A percentile compares a stretch with the other conserved stretches of the same genome.
Conservation (phyloP, 2,113 vertebrate genomes). For the Calyptommatus sinebrachiatus region DNA sequence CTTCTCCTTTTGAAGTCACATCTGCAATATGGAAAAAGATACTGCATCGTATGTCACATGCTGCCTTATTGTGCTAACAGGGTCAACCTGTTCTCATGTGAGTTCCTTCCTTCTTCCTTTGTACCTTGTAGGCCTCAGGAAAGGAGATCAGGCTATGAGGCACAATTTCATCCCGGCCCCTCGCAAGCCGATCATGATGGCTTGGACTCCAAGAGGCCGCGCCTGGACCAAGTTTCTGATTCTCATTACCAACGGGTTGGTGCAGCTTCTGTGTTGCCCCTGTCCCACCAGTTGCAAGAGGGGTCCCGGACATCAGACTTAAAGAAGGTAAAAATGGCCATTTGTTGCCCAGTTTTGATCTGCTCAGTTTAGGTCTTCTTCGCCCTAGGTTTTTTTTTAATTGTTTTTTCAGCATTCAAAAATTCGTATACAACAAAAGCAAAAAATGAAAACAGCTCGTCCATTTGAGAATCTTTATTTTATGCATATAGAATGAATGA, state of each 20-base stretch:
- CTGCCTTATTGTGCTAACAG: no score
- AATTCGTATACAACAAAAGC: no score
- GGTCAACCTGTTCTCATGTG: neutral
- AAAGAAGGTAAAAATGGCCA: constrained; percentile 83
- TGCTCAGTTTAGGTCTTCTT: no score
- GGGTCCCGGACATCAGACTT: constrained; percentile 84
- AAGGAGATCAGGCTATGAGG: constrained; percentile 91
- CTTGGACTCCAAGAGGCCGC: constrained; percentile 89
- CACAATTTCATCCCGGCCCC: constrained; percentile 82
- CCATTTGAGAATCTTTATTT: no score
- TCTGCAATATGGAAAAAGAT: no score
- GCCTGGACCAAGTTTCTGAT: constrained; percentile 87
- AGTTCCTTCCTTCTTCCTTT: constrained; percentile 8
- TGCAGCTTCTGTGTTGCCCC: constrained; percentile 76
- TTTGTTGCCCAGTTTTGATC: no score
- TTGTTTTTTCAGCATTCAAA: no score
- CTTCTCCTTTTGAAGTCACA: no score
- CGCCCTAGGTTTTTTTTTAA: no score
- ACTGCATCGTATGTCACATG: neutral
- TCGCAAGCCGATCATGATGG: constrained; percentile 85
- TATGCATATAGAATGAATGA: no score
- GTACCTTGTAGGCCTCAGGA: constrained; percentile 85
- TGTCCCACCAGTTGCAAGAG: constrained; percentile 86
- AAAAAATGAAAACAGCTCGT: no score
- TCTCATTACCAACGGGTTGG: constrained; percentile 84